Percentiles rank a stretch among this genome's conserved stretches.
These are phyloP conservation scores for Mystacornis crossleyi DNA, from an alignment of 2,113 vertebrate genomes.

Conservation along the genomic window DNA sequence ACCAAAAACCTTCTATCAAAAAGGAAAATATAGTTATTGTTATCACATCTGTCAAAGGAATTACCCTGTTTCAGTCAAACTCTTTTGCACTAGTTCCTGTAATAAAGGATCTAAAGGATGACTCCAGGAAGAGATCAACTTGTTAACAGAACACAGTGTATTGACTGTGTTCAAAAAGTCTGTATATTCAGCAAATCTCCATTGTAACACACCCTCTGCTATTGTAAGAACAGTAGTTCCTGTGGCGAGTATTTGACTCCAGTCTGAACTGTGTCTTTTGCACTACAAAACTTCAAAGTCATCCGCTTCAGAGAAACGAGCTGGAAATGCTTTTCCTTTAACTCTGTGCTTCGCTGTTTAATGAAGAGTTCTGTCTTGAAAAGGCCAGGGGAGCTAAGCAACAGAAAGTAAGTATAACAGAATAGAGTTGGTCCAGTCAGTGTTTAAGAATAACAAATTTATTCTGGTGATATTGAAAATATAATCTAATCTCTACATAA, in stretches of 20 bases:
- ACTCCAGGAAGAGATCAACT: conserved; percentile 60
- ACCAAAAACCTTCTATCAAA: neutral
- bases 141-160: conserved; percentile 32
- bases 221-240: conserved; percentile 61
- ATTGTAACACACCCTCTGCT: conserved; percentile 47
- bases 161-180: conserved; percentile 58
- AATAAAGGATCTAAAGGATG: conserved; percentile 42
- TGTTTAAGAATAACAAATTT: neutral
- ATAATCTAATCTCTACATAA: neutral
- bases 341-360: conserved; percentile 42
- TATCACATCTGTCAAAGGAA: conserved; percentile 38
- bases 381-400: neutral
- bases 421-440: neutral
- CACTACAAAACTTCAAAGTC: conserved; percentile 59
- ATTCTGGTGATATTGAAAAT: neutral
- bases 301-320: conserved; percentile 33
- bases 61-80: conserved; percentile 26
- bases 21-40: conserved; percentile 42
- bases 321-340: conserved; percentile 55
- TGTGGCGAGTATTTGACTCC: conserved; percentile 61
- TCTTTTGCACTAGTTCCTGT: conserved; percentile 26
- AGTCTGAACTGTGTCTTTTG: conserved; percentile 36
- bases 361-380: conserved; percentile 56
- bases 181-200: conserved; percentile 53
- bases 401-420: neutral